Conservation (phyloP, 2,888 invertebrate species). For the Cantharis flavilabris region DNA sequence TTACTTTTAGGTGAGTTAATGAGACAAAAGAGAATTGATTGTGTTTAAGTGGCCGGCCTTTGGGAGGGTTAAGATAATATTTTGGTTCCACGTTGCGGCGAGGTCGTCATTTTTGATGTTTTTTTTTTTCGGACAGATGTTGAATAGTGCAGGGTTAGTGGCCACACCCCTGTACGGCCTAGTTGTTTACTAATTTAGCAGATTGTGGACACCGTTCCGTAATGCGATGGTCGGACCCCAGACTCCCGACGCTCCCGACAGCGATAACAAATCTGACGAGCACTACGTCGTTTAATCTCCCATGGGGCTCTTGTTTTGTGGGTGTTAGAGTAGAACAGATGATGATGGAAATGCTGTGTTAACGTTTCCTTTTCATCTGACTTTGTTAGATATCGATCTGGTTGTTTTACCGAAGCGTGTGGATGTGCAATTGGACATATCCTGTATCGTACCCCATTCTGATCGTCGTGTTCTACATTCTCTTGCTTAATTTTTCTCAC, state of each 20-base stretch:
- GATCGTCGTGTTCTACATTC: slow-evolving; percentile 16
- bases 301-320: slow-evolving; percentile 21
- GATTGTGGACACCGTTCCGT: slow-evolving; percentile 35
- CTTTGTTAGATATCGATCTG: slow-evolving; percentile 44
- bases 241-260: slow-evolving; percentile 24
- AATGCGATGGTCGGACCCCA: slow-evolving; percentile 24
- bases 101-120: background rate
- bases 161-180: slow-evolving; percentile 39
- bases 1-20: slow-evolving; percentile 14
- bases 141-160: slow-evolving; percentile 13
- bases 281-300: slow-evolving; percentile 30
- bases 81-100: background rate
- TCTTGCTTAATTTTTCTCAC: slow-evolving; percentile 23
- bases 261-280: slow-evolving; percentile 31
- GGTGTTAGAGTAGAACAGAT: slow-evolving; percentile 39
- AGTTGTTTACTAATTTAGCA: slow-evolving; percentile 40
- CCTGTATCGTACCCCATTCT: slow-evolving; percentile 16
- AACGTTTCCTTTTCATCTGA: slow-evolving; percentile 45
- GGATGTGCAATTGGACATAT: slow-evolving; percentile 33
- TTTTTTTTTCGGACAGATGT: background rate
- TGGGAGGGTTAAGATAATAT: background rate
- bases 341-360: slow-evolving; percentile 44
- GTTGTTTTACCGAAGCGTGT: slow-evolving; percentile 30
- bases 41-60: slow-evolving; percentile 12
- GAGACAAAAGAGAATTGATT: slow-evolving; percentile 1